Evolutionary conservation across 2,113 vertebrate species (phyloP), one percentile per base, ranked within the genome.

Genomic region (Sylvia atricapilla): DNA sequence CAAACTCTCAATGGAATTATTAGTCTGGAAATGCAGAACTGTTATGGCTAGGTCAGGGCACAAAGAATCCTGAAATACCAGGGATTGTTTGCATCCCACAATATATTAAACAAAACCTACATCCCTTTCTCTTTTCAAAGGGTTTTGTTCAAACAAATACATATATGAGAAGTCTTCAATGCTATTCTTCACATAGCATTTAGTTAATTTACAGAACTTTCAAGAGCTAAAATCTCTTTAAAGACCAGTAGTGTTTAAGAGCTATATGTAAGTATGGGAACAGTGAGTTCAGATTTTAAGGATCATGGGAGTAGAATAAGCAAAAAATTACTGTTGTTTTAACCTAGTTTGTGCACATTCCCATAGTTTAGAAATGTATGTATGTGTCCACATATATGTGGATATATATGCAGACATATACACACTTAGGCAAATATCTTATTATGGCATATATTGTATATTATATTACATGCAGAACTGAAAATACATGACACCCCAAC

Each of bases 11-110:
- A 73, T 58, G 75, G 92, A 88, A 55, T 91, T 97, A 86, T 19
- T 84, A 84, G 76, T 90, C 89, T 92, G 79, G 86, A 95, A 95
- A 90, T 33, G 56, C 44, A 53, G 28, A 92, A 92, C 18, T 89
- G 76, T 87, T 95, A 92, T 84, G 89, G 90, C 56, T 92, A 92
- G 90, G 73, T 96, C 94, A 95, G 39, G 81, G 86, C 86, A 93
- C 72, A 95, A 59, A 93, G 59, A 94, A 87, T 84, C 66, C 66
- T 78, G 69, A 93, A 95, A 96, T 94, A 82, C 90, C 90, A 60
- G 17, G 17, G 53, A 94, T 95, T 96, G 66, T 87, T 89, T 69
- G 81, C 53, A 64, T 91, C 80, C 35, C 56, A 72, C 0, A 0
- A 53, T 35, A 79, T 60, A 92, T 46, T 39, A 81, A 87, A 81